Evolutionary conservation across 1,140 invertebrate species (phyloP).

Genomic region (Oscheius sp.): DNA sequence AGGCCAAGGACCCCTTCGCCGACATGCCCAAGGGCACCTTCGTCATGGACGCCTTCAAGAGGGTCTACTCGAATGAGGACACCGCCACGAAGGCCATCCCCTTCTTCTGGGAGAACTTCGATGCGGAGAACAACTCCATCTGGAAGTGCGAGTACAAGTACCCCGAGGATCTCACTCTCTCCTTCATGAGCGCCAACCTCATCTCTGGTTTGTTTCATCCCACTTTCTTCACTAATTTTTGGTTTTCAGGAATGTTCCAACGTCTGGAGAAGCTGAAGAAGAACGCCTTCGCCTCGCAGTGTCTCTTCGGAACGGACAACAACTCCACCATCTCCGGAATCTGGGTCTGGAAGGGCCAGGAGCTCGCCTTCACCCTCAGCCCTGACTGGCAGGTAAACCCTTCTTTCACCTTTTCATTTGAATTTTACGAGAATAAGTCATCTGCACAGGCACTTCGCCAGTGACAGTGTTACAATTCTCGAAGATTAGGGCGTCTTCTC

Average conservation of each 20-base stretch:
- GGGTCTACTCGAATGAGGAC: slow-evolving; percentile 93
- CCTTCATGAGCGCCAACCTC: slow-evolving; percentile 94
- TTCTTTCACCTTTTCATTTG: neutral
- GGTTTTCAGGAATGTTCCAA: slow-evolving; percentile 82
- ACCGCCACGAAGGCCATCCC: slow-evolving; percentile 81
- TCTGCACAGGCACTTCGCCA: neutral
- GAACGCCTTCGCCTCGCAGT: slow-evolving; percentile 86
- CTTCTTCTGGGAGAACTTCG: slow-evolving; percentile 98
- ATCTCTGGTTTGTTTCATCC: slow-evolving; percentile 72
- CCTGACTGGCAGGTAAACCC: slow-evolving; percentile 65
- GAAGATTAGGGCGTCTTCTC: slow-evolving; percentile 29
- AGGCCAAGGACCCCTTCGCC: slow-evolving; percentile 84
- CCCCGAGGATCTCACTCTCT: slow-evolving; percentile 81
- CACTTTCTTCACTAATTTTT: neutral
- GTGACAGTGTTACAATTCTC: slow-evolving; percentile 35
- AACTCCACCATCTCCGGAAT: slow-evolving; percentile 89
- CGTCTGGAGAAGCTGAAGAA: slow-evolving; percentile 96
- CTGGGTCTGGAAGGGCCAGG: slow-evolving; percentile 93
- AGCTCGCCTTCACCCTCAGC: slow-evolving; percentile 81
- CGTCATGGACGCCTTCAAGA: slow-evolving; percentile 94
- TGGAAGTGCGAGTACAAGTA: slow-evolving; percentile 98
- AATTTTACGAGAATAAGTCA: slow-evolving; percentile 7
- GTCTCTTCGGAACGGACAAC: slow-evolving; percentile 87
- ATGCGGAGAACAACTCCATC: slow-evolving; percentile 91
- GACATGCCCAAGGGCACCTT: slow-evolving; percentile 72